A percentile compares a stretch with the other conserved stretches of the same genome.
Evolutionary conservation across 2,797 vertebrate species (phyloP).

Genomic region (Pangasius macronema): DNA sequence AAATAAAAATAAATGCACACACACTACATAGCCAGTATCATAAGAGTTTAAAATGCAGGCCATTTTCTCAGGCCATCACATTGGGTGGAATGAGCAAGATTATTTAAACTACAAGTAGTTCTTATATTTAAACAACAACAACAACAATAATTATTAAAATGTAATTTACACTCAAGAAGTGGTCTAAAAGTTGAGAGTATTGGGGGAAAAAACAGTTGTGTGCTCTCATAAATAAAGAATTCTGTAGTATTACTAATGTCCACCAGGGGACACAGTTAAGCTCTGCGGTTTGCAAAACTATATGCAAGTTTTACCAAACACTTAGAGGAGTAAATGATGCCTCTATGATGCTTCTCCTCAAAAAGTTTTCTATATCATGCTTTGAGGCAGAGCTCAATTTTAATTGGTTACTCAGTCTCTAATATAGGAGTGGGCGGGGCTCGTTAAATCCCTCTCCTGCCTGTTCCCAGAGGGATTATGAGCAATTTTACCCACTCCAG

Average conservation of each 20-base stretch:
- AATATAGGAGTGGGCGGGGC: neutral
- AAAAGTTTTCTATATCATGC: neutral
- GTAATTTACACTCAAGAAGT: neutral
- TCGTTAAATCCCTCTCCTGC: neutral
- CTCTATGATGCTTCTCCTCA: neutral
- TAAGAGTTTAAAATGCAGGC: neutral
- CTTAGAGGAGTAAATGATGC: neutral
- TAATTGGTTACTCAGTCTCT: neutral
- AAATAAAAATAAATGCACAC: neutral
- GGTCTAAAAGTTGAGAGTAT: neutral
- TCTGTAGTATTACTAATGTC: neutral
- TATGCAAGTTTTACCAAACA: neutral
- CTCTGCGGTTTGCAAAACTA: neutral
- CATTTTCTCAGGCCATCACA: conserved; percentile 1
- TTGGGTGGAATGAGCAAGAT: neutral
- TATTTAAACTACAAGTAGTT: neutral
- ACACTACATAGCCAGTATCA: neutral
- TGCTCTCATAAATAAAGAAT: neutral
- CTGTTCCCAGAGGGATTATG: neutral
- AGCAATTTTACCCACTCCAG: no score
- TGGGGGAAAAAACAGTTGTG: neutral
- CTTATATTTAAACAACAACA: no score
- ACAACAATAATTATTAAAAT: no score
- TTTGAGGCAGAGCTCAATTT: neutral
- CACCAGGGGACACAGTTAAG: conserved; percentile 1